phyloP scores from a whole-genome alignment of 1,140 invertebrate species.

The Drosophila elegans region DNA sequence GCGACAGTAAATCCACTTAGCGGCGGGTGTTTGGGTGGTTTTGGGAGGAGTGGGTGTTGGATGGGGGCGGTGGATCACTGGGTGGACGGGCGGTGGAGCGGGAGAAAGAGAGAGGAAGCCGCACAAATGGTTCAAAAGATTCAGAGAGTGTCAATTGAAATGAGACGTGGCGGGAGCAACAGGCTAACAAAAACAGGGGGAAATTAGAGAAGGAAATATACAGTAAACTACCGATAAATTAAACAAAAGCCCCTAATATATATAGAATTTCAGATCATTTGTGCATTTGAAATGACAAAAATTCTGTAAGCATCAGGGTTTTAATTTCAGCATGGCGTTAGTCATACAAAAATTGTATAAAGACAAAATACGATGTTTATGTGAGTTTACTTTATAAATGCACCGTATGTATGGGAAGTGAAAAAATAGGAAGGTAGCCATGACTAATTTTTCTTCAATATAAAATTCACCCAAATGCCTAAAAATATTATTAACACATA shows the following conservation, averaged over 20 bases:
- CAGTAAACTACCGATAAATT: neutral
- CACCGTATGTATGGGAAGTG: conserved; percentile 5
- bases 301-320: neutral
- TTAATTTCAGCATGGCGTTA: neutral
- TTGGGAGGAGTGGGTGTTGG: neutral
- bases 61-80: neutral
- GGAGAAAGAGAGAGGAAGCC: conserved; percentile 19
- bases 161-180: conserved; percentile 40
- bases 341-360: too few relatives aligned
- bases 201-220: neutral
- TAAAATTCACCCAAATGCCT: conserved; percentile 1
- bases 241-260: neutral
- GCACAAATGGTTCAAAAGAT: conserved; percentile 36
- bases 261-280: too few relatives aligned
- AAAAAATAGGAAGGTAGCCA: conserved; percentile 1
- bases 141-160: conserved; percentile 48
- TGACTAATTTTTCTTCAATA: conserved; percentile 8
- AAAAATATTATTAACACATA: too few relatives aligned
- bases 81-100: conserved; percentile 6
- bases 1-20: conserved; percentile 62
- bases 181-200: neutral
- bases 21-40: conserved; percentile 1
- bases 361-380: too few relatives aligned
- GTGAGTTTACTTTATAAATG: neutral
- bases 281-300: neutral